Evolutionary conservation across 2,888 invertebrate genomes (phyloP).

Genomic region (Diarsia mendica): DNA sequence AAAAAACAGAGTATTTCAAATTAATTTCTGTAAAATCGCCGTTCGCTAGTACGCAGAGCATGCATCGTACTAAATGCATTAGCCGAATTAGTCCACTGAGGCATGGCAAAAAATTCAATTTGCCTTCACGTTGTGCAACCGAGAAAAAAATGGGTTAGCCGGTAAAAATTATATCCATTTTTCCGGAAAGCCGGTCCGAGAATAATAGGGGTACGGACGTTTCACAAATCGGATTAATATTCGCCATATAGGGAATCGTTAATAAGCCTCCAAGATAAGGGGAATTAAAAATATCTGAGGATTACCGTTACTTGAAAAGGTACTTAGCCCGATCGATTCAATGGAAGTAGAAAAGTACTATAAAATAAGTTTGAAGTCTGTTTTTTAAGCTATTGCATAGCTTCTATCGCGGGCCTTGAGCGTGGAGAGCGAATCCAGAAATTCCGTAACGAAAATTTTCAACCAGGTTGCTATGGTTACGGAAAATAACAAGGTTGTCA

Average conservation of each 20-base stretch:
- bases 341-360: background rate
- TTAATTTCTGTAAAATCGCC: slow-evolving; percentile 65
- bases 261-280: slow-evolving; percentile 69
- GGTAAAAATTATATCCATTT: slow-evolving; percentile 88
- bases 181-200: slow-evolving; percentile 77
- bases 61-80: slow-evolving; percentile 87
- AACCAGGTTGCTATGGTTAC: too few relatives aligned
- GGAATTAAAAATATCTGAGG: slow-evolving; percentile 43
- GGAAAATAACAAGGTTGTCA: too few relatives aligned
- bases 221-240: slow-evolving; percentile 86
- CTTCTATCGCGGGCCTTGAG: too few relatives aligned
- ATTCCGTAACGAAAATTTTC: too few relatives aligned
- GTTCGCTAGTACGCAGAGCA: slow-evolving; percentile 68
- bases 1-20: slow-evolving; percentile 53
- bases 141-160: slow-evolving; percentile 79
- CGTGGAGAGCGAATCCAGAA: too few relatives aligned
- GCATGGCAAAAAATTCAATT: slow-evolving; percentile 89
- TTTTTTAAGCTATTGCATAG: too few relatives aligned
- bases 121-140: slow-evolving; percentile 81
- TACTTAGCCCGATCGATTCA: background rate
- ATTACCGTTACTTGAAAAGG: slow-evolving; percentile 29
- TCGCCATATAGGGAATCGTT: slow-evolving; percentile 78
- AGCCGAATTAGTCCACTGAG: slow-evolving; percentile 87
- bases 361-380: background rate
- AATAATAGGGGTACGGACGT: slow-evolving; percentile 80